A percentile compares a stretch with the other conserved stretches of the same genome.
Conservation (phyloP, 2,888 invertebrate species). For the Eupelmus urozonus region DNA sequence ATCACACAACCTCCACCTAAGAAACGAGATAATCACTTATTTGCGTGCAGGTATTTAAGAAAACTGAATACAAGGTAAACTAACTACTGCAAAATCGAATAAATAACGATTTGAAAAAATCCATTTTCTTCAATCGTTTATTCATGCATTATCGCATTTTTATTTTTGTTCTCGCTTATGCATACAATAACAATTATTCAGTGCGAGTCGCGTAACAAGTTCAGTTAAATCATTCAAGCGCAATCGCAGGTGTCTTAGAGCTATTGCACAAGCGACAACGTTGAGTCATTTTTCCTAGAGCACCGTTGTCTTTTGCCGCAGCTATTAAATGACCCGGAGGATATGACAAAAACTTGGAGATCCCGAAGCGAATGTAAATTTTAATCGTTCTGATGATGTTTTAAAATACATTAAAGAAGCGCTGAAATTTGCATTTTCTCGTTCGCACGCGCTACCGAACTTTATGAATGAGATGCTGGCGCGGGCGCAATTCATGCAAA, state of each 20-base stretch:
- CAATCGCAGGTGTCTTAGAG: not conserved
- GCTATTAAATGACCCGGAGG: constrained; percentile 28
- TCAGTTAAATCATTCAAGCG: constrained; percentile 32
- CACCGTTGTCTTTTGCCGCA: not conserved
- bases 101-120: not conserved
- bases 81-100: not conserved
- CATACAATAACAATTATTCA: constrained; percentile 6
- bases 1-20: constrained; percentile 16
- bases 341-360: constrained; percentile 33
- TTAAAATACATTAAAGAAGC: constrained; percentile 49
- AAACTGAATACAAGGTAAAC: not conserved
- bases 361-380: constrained; percentile 41
- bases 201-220: constrained; percentile 13
- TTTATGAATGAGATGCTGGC: constrained; percentile 17
- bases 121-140: constrained; percentile 1
- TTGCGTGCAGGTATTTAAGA: not conserved
- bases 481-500: constrained; percentile 42
- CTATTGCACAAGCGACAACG: constrained; percentile 12
- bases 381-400: constrained; percentile 43
- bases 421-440: constrained; percentile 46
- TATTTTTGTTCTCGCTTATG: not conserved
- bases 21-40: not conserved
- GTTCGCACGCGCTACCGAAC: not conserved
- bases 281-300: too few species aligned
- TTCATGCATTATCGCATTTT: not conserved